Evolutionary conservation across 2,113 vertebrate genomes (phyloP), one percentile per base, ranked within the genome.

Genomic region (Fulica atra): DNA sequence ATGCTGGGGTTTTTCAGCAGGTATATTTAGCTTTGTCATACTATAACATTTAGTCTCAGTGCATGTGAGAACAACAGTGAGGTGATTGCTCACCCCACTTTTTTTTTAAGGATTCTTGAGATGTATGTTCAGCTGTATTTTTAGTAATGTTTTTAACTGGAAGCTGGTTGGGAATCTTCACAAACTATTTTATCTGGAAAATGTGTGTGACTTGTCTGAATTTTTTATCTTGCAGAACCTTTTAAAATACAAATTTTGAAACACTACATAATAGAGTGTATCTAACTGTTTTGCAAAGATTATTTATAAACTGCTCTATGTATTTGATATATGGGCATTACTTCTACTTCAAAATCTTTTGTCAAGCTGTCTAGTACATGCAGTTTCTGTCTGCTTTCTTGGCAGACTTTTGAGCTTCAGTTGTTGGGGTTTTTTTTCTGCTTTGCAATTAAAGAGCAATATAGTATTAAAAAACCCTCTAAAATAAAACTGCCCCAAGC

Each of bases 11-110:
- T 93, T 92, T 65, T 69, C 69, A 84, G 35, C 24, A 78, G 53
- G 69, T 90, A 21, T 88, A 65, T 91, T 90, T 92, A 88, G 61
- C 83, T 69, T 56, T 91, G 71, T 91, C 72, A 35, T 86, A 56
- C 77, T 89, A 33, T 44, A 86, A 29, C 57, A 46, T 78, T 90
- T 92, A n/a, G 28, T 66, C 63, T 93, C 38, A 1, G 4, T 63
- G 28, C 38, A 5, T 48, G 48, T 86, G 65, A 61, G 77, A 93
- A 46, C 17, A 69, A 35, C 72, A 70, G 7, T 21, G 35, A 78
- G 25, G 64, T n/a, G 44, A 65, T 80, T 79, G 92, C 48, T 86
- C 36, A 60, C 24, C 31, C 59, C 48, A 61, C 24, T 26, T 71
- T 79, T 74, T 44, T 48, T 81, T 28, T 8, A 87, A 89, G 61